Evolutionary conservation across 2,888 invertebrate species (phyloP).

Genomic region (Xylota segnis): DNA sequence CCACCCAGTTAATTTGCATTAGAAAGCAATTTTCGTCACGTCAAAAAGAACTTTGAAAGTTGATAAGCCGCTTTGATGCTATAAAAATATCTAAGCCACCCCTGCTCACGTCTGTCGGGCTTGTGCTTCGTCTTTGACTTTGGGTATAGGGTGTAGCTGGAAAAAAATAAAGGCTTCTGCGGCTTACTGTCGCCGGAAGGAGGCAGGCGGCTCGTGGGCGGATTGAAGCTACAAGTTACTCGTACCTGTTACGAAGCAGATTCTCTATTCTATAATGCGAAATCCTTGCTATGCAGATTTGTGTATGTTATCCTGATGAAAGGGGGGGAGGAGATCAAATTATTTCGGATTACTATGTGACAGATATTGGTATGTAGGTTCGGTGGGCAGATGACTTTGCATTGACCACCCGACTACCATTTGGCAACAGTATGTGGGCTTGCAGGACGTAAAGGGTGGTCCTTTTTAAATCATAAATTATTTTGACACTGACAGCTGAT

Average conservation of each 20-base stretch:
- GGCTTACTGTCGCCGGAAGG: conserved; percentile 24
- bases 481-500: no score
- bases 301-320: not conserved
- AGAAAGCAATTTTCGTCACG: conserved; percentile 77
- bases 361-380: conserved; percentile 7
- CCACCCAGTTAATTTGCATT: conserved; percentile 75
- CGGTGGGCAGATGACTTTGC: no score
- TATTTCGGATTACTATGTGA: not conserved
- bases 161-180: conserved; percentile 17
- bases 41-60: conserved; percentile 76
- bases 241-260: not conserved
- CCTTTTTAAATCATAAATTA: no score
- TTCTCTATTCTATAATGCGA: not conserved
- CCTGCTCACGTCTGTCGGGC: conserved; percentile 29
- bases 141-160: not conserved
- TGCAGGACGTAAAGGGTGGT: no score
- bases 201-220: not conserved
- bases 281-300: not conserved
- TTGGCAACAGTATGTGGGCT: no score
- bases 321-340: not conserved
- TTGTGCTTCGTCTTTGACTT: conserved; percentile 15
- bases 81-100: conserved; percentile 57
- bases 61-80: conserved; percentile 75
- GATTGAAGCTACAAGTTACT: conserved; percentile 49
- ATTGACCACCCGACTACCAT: no score